These are phyloP conservation scores for Alosa alosa DNA, from an alignment of 2,113 vertebrate species.

Conservation along the genomic window DNA sequence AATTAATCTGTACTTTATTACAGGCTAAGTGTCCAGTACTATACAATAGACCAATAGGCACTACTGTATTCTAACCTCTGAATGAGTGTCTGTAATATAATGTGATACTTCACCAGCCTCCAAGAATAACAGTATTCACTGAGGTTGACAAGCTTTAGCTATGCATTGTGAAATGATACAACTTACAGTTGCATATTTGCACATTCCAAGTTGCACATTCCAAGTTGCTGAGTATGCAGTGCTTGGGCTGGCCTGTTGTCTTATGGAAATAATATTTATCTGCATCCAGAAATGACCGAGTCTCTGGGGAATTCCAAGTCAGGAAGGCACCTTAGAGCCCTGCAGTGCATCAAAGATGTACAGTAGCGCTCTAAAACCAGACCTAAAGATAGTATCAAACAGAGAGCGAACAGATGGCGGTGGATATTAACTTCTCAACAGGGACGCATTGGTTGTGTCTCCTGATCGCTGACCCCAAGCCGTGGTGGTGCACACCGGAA, in stretches of 20 bases:
- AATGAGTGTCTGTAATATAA: no score
- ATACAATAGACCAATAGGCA: no score
- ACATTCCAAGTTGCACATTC: neutral
- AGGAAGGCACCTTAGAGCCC: neutral
- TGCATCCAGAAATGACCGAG: neutral
- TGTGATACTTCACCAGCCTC: no score
- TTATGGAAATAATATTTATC: neutral
- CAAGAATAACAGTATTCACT: no score
- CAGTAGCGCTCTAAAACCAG: neutral
- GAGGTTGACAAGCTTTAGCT: no score
- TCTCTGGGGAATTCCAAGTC: conserved; percentile 3
- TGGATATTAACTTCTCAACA: neutral
- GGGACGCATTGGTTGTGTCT: conserved; percentile 4
- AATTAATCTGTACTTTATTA: no score
- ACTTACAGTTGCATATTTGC: neutral
- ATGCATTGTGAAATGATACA: neutral
- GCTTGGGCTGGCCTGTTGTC: neutral
- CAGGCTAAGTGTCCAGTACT: no score
- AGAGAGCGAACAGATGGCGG: neutral
- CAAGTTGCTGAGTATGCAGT: neutral
- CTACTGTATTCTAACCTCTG: no score
- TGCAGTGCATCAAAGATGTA: neutral
- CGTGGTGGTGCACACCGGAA: neutral
- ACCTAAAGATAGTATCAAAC: neutral
- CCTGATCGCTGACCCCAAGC: neutral